Conservation (phyloP, 2,113 vertebrate species). For the Pipra filicauda region DNA sequence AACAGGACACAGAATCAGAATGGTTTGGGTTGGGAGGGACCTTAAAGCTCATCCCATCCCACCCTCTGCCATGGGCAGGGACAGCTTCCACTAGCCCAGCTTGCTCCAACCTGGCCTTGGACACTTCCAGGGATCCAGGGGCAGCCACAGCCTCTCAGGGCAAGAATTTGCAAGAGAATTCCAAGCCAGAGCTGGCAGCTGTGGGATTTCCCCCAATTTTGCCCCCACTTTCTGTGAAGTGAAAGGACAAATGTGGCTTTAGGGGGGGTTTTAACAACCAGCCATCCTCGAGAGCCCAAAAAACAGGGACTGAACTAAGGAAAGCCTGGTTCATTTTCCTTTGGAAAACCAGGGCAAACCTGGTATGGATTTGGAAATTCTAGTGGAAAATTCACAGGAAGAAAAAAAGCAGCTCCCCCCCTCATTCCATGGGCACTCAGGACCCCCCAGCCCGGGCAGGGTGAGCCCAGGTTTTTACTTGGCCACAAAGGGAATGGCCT, state of each 20-base stretch:
- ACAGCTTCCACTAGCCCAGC: not conserved
- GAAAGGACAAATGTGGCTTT: not conserved
- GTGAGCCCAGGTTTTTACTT: not conserved
- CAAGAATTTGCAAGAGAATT: not conserved
- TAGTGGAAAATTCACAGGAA: not conserved
- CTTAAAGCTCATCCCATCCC: not conserved
- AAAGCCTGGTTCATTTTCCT: not conserved
- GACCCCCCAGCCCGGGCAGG: not conserved
- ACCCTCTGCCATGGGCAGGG: not conserved
- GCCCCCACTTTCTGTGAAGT: not conserved
- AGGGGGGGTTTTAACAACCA: not conserved
- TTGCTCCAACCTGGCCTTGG: not conserved
- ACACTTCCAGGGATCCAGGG: not conserved
- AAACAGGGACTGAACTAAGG: not conserved
- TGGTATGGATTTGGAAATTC: not conserved
- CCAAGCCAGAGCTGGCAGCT: not conserved
- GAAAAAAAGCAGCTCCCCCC: not conserved
- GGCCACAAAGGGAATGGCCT: not conserved
- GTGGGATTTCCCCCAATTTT: not conserved
- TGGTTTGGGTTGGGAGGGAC: not conserved
- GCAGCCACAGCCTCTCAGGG: not conserved
- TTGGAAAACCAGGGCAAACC: not conserved
- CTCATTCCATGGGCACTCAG: not conserved
- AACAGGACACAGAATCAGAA: not conserved
- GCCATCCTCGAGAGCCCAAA: not conserved